These are phyloP conservation scores for Drosophila borborema DNA, from an alignment of 2,888 invertebrate species.

Conservation along the genomic window DNA sequence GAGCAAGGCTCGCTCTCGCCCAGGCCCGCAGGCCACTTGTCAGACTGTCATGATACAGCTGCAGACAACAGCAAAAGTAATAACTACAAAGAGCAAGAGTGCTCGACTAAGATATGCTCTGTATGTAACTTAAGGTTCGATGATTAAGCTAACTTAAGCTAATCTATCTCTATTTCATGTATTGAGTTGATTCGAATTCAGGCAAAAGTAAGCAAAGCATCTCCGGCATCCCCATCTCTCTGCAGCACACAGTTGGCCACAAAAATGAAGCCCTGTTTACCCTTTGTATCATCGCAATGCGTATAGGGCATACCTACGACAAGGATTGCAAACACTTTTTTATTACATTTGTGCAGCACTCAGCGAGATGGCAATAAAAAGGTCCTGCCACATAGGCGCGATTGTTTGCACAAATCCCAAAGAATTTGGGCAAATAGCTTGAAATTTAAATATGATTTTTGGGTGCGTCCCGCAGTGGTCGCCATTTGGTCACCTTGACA, in stretches of 20 bases:
- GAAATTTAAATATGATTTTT: conserved; percentile 52
- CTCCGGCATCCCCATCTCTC: not conserved
- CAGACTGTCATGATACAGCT: conserved; percentile 35
- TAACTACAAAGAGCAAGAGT: not conserved
- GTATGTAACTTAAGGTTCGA: not conserved
- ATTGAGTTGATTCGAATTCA: not conserved
- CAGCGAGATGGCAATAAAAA: conserved; percentile 20
- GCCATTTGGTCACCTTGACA: conserved; percentile 41
- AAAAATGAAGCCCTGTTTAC: not conserved
- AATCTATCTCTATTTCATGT: too few relatives aligned
- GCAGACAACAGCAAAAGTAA: conserved; percentile 14
- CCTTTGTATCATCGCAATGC: not conserved
- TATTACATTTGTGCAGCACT: conserved; percentile 39
- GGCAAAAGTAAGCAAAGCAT: not conserved
- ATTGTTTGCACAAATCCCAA: conserved; percentile 48
- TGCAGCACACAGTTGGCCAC: too few relatives aligned
- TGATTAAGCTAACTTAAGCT: not conserved
- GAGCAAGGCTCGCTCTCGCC: not conserved
- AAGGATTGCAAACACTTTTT: conserved; percentile 40
- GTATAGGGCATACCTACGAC: not conserved
- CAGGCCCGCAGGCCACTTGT: conserved; percentile 29
- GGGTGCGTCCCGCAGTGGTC: conserved; percentile 5
- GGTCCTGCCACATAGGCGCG: conserved; percentile 17
- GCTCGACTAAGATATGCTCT: not conserved
- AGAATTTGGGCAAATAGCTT: conserved; percentile 62